Conservation (phyloP, 2,113 vertebrate species). For the Syngnathoides biaculeatus region DNA sequence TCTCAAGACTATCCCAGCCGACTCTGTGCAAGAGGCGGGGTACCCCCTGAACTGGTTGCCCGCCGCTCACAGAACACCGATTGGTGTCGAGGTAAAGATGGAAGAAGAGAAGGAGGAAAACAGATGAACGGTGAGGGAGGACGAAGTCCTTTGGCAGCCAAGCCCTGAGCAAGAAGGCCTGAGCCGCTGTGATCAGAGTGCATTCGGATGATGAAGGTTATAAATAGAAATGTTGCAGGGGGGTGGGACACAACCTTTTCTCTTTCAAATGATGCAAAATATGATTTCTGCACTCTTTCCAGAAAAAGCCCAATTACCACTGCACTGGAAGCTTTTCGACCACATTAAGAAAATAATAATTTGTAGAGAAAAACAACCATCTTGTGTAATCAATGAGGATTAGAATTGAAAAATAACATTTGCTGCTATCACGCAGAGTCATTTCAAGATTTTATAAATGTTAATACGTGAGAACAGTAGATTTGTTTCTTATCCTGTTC, state of each 20-base stretch:
- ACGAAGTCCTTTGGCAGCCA: slow-evolving; percentile 42
- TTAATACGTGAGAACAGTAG: background rate
- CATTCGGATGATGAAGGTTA: slow-evolving; percentile 64
- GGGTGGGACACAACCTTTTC: slow-evolving; percentile 51
- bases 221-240: slow-evolving; percentile 57
- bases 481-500: no score
- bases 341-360: background rate
- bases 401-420: background rate
- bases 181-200: slow-evolving; percentile 57
- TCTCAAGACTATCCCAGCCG: background rate
- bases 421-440: background rate
- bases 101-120: slow-evolving; percentile 18
- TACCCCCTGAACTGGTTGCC: background rate
- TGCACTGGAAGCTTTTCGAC: background rate
- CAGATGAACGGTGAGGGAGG: slow-evolving; percentile 16
- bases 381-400: background rate
- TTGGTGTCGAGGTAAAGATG: slow-evolving; percentile 13
- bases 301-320: slow-evolving; percentile 9
- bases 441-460: background rate
- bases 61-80: background rate
- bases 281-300: slow-evolving; percentile 10
- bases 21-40: background rate
- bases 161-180: slow-evolving; percentile 45
- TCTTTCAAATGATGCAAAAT: slow-evolving; percentile 40
- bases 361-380: background rate